Base-by-base conservation (phyloP, 1,140 invertebrate species). In the Kradibia gibbosae region DNA sequence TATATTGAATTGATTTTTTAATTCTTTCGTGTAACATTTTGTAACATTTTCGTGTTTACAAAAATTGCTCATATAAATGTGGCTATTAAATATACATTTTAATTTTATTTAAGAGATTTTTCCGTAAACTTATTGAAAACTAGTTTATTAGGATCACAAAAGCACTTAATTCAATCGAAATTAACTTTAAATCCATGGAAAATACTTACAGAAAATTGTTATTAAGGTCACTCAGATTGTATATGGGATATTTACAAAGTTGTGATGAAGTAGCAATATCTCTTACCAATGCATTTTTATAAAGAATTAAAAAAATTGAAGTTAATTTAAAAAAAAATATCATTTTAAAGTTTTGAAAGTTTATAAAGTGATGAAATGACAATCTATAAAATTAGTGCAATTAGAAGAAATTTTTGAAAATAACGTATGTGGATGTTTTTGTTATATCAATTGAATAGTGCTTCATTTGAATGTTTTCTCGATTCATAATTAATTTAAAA, bases 121-220 rank as follows among this genome's bases (percentile, higher is more conserved):
- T 50, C 28, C 7, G 45, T 72, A 72, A 50, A 72, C 15, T 72
- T 13, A 20, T 13, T 15, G 31, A 15, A 22, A 72, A 72, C 42
- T 50, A 50, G 45, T 72, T 72, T 50, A 72, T 50, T 72, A 72
- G 36, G 25, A 72, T 31, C n/a, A 72, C 28, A 50, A 50, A 72
- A 53, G 39, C 22, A 72, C n/a, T 72, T 50, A 72, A 72, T 72
- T 72, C 8, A 50, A 72, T 48, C 5, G 39, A 36, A 60, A 75
- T 57, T 31, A 75, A 75, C 25, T 75, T 75, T 70, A 42, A 65
- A 70, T 70, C 39, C 39, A 17, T 42, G 36, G 36, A 70, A 42
- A 70, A 70, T 25, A 13, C 22, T 70, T 3, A 70, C 5, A n/a
- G 39, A n/a, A 42, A 22, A 70, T 70, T 70, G 67, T 70, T 70